Evolutionary conservation across 2,113 vertebrate species (phyloP), one percentile per base, ranked within the genome.

Genomic region (Hypocryptadius cinnamomeus): DNA sequence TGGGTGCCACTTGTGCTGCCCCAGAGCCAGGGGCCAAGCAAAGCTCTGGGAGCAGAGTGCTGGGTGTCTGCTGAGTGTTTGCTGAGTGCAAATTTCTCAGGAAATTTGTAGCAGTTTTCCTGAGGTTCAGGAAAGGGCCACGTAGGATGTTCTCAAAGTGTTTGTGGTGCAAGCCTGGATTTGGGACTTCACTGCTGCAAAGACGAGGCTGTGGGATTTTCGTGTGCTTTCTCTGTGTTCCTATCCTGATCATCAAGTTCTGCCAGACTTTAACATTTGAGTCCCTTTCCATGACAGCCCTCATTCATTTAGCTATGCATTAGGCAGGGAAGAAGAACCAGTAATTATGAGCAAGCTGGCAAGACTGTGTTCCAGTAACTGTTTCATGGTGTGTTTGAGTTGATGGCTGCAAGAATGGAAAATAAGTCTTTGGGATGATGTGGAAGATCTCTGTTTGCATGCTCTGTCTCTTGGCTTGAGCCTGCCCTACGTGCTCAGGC

Each of bases 401-500:
- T 63, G 31, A 60, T 66, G 60, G 54, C 53, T 89, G 73, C 39
- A 33, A 22, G 73, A 84, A 60, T 28, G 57, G 83, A 93, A 85
- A 79, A 82, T 42, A 47, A 71, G 59, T 53, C 78, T 33, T 35
- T n/a, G 74, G 45, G 47, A 19, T 33, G 59, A 30, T 13, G n/a
- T 60, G 51, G 42, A 73, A 80, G 60, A 23, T 66, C 37, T 70
- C 54, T 61, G 35, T 72, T 63, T 51, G 64, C 15, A 2, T 61
- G 45, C 22, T 47, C 28, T 63, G 42, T 60, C 42, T 51, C 79
- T 65, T 61, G 63, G 63, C 87, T 92, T 0, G 0, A 74, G 60
- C 42, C 31, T 66, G 27, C 54, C 0, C 0, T 31, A 40, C 1
- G 0, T 47, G 40, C 45, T 85, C 24, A 20, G 50, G 30, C 35